phyloP scores from a whole-genome alignment of 2,113 vertebrate genomes.

The Salvator merianae region DNA sequence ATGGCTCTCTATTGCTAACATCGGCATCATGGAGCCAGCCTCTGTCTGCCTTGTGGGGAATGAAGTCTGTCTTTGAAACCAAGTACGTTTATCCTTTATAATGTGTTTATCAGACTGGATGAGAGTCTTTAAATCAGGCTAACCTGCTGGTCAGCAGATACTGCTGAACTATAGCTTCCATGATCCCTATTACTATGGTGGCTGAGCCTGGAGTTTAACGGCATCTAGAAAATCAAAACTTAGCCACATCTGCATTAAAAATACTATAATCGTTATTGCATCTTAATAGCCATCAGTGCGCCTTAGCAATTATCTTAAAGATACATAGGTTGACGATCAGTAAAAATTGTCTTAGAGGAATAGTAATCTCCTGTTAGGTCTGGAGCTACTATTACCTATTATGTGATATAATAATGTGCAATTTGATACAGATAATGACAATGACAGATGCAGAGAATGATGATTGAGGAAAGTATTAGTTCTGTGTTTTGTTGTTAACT shows the following conservation, averaged over 20 bases:
- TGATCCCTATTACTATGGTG: too few relatives aligned
- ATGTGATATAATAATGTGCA: background rate
- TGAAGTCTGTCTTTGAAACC: constrained; percentile 99
- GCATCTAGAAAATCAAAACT: too few relatives aligned
- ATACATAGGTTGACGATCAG: background rate
- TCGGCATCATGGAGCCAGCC: constrained; percentile 98
- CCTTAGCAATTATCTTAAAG: too few relatives aligned
- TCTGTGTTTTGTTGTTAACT: constrained; percentile 17
- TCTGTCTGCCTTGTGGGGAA: constrained; percentile 95
- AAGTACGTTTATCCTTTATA: constrained; percentile 83
- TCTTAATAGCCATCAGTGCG: too few relatives aligned
- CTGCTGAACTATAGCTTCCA: too few relatives aligned
- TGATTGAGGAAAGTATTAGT: background rate
- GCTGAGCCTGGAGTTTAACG: too few relatives aligned
- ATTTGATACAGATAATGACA: too few relatives aligned
- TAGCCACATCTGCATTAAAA: background rate
- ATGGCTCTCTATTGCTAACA: constrained; percentile 93
- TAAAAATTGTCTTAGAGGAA: background rate
- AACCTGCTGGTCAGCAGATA: too few relatives aligned
- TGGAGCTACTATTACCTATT: background rate
- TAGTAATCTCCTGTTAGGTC: background rate
- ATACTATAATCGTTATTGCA: background rate
- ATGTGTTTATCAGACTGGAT: background rate
- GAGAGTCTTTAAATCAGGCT: background rate
- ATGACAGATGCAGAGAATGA: background rate